phyloP scores from a whole-genome alignment of 2,888 invertebrate species.

The Blastobasis lacticolella region DNA sequence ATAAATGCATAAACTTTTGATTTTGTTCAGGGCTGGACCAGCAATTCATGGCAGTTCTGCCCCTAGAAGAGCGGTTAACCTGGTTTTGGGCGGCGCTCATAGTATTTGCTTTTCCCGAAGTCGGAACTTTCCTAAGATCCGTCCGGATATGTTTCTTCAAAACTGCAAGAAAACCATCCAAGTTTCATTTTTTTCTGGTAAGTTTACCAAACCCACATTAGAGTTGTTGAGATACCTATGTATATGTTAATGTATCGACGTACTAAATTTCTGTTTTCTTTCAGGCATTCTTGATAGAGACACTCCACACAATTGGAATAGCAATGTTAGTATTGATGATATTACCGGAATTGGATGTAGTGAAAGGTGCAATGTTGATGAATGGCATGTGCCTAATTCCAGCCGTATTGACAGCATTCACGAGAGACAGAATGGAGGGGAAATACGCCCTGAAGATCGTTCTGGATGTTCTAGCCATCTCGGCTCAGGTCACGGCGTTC shows the following conservation, averaged over 20 bases:
- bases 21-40: conserved; percentile 70
- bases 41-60: conserved; percentile 75
- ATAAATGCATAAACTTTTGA: neutral
- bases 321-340: conserved; percentile 83
- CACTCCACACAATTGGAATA: conserved; percentile 84
- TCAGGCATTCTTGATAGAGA: conserved; percentile 81
- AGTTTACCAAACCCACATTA: conserved; percentile 17
- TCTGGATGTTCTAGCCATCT: conserved; percentile 75
- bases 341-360: conserved; percentile 85
- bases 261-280: conserved; percentile 8
- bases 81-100: conserved; percentile 89
- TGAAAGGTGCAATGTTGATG: conserved; percentile 88
- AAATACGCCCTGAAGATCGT: conserved; percentile 49
- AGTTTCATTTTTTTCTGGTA: conserved; percentile 73
- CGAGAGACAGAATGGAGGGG: conserved; percentile 47
- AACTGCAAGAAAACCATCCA: conserved; percentile 73
- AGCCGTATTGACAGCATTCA: conserved; percentile 78
- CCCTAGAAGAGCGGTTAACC: conserved; percentile 77
- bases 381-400: conserved; percentile 90
- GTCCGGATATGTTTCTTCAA: conserved; percentile 84
- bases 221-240: neutral
- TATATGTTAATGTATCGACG: neutral
- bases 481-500: conserved; percentile 79
- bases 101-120: conserved; percentile 84
- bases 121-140: conserved; percentile 81